Percentiles rank a stretch among this genome's conserved stretches.
Conservation (phyloP, 1,140 invertebrate genomes). For the Calycopis cecrops region DNA sequence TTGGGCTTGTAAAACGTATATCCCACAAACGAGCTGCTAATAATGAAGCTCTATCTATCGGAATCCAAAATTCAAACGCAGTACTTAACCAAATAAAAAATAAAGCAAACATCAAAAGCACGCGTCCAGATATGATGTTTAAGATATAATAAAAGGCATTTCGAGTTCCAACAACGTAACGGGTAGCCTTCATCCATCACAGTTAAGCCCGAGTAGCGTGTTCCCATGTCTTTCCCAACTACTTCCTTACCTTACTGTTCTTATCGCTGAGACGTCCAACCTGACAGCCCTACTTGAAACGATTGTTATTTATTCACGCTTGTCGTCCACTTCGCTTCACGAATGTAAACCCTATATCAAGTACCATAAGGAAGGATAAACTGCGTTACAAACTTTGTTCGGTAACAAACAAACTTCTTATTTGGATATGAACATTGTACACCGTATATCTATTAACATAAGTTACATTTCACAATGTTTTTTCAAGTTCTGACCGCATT, state of each 20-base stretch:
- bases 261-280: constrained; percentile 15
- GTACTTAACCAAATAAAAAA: too few relatives aligned
- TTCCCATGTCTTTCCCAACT: constrained; percentile 13
- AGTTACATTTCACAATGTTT: constrained; percentile 4
- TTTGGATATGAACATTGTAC: not conserved
- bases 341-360: not conserved
- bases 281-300: constrained; percentile 12
- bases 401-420: not conserved
- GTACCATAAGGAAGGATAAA: not conserved
- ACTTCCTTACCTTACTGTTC: constrained; percentile 13
- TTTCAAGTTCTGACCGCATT: not conserved
- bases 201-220: constrained; percentile 16
- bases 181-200: constrained; percentile 18
- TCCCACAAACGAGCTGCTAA: too few relatives aligned
- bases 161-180: not conserved
- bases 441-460: constrained; percentile 5
- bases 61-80: too few relatives aligned
- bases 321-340: too few relatives aligned
- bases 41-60: too few relatives aligned
- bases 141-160: too few relatives aligned
- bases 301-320: constrained; percentile 1
- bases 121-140: too few relatives aligned
- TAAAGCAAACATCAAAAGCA: too few relatives aligned
- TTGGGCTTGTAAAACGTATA: too few relatives aligned
- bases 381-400: not conserved